Conservation (phyloP, 2,113 vertebrate species). For the Xenopus laevis region DNA sequence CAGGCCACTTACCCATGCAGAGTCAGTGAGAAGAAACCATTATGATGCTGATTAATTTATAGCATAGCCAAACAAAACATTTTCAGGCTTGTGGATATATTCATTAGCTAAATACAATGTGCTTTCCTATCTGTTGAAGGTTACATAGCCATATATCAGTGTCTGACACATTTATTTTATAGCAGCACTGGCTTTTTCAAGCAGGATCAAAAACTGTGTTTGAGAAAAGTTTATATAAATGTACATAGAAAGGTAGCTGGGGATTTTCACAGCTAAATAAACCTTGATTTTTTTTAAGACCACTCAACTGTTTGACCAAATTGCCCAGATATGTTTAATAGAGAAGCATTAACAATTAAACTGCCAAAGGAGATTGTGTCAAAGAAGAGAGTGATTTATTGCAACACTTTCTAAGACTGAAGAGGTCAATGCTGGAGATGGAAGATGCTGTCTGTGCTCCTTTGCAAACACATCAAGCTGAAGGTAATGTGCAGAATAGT, state of each 20-base stretch:
- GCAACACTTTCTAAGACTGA: constrained; percentile 8
- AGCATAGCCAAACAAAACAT: constrained; percentile 30
- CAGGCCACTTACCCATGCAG: constrained; percentile 18
- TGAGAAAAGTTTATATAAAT: constrained; percentile 12
- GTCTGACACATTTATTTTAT: constrained; percentile 37
- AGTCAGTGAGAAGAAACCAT: constrained; percentile 38
- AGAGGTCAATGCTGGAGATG: constrained; percentile 20
- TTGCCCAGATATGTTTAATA: constrained; percentile 22
- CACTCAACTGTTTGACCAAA: constrained; percentile 11
- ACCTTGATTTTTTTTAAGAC: not conserved
- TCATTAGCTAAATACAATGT: constrained; percentile 39
- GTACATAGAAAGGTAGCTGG: not conserved
- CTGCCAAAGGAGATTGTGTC: constrained; percentile 27
- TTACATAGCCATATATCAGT: constrained; percentile 29
- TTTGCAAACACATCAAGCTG: constrained; percentile 12
- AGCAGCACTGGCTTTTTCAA: constrained; percentile 29
- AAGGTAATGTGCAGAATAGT: not conserved
- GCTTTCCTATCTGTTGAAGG: constrained; percentile 28
- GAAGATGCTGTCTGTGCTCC: constrained; percentile 4
- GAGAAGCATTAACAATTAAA: constrained; percentile 31
- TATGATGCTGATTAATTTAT: constrained; percentile 43
- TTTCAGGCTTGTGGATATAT: constrained; percentile 34
- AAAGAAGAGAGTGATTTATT: constrained; percentile 35
- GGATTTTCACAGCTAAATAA: constrained; percentile 2
- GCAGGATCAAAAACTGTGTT: constrained; percentile 21